phyloP scores from a whole-genome alignment of 1,140 invertebrate species.

The Drosophila asahinai region DNA sequence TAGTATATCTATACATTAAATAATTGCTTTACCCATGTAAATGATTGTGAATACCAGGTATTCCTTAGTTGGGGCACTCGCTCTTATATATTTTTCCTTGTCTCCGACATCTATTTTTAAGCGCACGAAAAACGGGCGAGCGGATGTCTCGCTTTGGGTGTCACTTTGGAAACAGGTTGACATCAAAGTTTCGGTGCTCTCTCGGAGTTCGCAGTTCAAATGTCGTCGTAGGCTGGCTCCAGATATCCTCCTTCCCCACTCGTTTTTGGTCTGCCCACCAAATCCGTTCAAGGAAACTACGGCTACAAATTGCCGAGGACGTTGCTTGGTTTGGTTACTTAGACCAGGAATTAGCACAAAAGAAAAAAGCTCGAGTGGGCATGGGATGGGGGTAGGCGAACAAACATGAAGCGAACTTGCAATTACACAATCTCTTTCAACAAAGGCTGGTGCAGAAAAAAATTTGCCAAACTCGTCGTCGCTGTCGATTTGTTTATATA shows the following conservation, averaged over 20 bases:
- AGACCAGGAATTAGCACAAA: slow-evolving; percentile 50
- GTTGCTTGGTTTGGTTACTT: slow-evolving; percentile 44
- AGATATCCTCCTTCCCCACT: slow-evolving; percentile 14
- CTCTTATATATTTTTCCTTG: no score
- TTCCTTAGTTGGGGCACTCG: neutral
- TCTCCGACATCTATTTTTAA: slow-evolving; percentile 28
- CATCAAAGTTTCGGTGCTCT: slow-evolving; percentile 58
- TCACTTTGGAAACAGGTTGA: slow-evolving; percentile 72
- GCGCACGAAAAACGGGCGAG: slow-evolving; percentile 17
- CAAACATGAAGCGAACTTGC: slow-evolving; percentile 63
- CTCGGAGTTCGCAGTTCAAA: slow-evolving; percentile 55
- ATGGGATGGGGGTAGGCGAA: slow-evolving; percentile 25
- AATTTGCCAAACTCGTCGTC: slow-evolving; percentile 55
- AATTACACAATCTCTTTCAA: slow-evolving; percentile 58
- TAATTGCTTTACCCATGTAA: neutral
- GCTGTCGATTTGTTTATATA: slow-evolving; percentile 60
- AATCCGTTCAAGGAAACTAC: slow-evolving; percentile 26
- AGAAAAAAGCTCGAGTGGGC: slow-evolving; percentile 1
- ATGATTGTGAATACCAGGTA: neutral
- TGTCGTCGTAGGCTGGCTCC: slow-evolving; percentile 33
- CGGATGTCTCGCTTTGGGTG: slow-evolving; percentile 48
- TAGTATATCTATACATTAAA: neutral
- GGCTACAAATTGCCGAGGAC: slow-evolving; percentile 45
- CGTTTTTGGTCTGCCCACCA: slow-evolving; percentile 10
- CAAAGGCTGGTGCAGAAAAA: slow-evolving; percentile 33